Evolutionary conservation across 2,113 vertebrate genomes (phyloP), one percentile per base, ranked within the genome.

Genomic region (Thryonomys swinderianus): DNA sequence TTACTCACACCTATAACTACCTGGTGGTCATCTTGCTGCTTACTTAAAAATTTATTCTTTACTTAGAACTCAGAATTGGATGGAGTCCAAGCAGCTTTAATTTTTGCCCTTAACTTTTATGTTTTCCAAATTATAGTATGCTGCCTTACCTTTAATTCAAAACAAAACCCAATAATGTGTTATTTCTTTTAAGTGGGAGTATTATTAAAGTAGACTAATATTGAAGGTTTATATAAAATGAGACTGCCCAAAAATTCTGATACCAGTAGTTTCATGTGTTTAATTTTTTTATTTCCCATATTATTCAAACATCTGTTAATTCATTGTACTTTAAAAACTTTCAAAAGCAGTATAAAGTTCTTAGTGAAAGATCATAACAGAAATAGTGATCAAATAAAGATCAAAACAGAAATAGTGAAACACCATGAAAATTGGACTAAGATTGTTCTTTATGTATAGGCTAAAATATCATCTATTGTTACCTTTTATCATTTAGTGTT

Each of bases 321-420:
- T 92, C 85, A 71, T 84, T 94, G 21, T 96, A 81, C 88, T 91
- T 96, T 80, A 90, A 62, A 92, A 91, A 92, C 25, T 81, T 93
- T 90, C 21, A 92, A 88, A 37, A 55, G 81, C 30, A 30, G 20
- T 88, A 81, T 51, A 66, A 79, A 87, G 40, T 74, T 69, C 71
- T 69, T 13, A 88, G 80, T 90, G 80, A 96, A 94, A 93, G 80
- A 97, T 96, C 48, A 97, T 73, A 97, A 97, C 93, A 96, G n/a
- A n/a, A n/a, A n/a, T n/a, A n/a, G n/a, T n/a, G n/a, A n/a, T n/a
- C n/a, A n/a, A n/a, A n/a, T n/a, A n/a, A n/a, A n/a, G n/a, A n/a
- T n/a, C n/a, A n/a, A 94, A 92, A 66, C 27, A 91, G 91, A 90
- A 86, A 84, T 64, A 91, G 61, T 93, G 76, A 91, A 96, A 69